phyloP scores from a whole-genome alignment of 2,113 vertebrate species.

The Pachycephala philippinensis region DNA sequence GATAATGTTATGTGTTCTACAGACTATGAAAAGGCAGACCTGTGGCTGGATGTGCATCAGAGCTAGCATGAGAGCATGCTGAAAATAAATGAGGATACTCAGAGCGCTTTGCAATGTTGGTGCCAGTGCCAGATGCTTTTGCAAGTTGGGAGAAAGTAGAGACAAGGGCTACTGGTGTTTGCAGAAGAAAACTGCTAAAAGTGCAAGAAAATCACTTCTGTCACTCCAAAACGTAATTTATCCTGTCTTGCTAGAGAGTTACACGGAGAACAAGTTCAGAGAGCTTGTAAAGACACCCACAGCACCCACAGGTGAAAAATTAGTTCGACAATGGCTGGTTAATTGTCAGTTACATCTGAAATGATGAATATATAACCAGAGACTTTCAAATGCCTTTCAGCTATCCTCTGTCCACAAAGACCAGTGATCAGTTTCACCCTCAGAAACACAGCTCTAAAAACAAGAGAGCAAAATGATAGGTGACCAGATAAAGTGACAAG shows the following conservation, averaged over 20 bases:
- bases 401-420: neutral
- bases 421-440: neutral
- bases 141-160: neutral
- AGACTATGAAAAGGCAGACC: neutral
- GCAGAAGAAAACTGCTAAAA: neutral
- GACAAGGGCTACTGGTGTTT: neutral
- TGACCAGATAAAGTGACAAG: neutral
- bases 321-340: neutral
- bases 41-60: neutral
- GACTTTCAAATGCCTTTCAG: neutral
- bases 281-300: neutral
- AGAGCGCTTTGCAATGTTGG: fast-evolving
- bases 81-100: neutral
- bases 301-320: neutral
- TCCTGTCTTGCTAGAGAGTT: neutral
- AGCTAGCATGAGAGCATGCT: neutral
- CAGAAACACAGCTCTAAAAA: neutral
- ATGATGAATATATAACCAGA: neutral
- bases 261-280: neutral
- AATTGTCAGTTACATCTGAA: neutral
- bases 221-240: neutral
- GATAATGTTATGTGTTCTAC: neutral
- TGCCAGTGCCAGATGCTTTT: neutral
- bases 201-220: neutral
- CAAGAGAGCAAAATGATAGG: neutral